Conservation (phyloP, 2,888 invertebrate species). For the Diachrysia chrysitis region DNA sequence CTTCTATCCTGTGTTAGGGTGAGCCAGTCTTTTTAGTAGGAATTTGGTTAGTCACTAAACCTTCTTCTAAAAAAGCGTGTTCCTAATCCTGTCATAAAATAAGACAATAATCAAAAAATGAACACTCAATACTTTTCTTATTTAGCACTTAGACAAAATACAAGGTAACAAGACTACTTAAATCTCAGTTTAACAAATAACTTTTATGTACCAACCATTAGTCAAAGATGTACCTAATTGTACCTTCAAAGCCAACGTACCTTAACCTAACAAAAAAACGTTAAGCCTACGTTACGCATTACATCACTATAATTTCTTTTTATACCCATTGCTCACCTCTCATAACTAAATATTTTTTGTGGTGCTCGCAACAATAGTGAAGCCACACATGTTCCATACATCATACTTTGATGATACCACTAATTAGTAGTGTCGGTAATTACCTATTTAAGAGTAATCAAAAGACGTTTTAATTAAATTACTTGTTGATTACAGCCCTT, state of each 20-base stretch:
- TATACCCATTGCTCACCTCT: constrained; percentile 5
- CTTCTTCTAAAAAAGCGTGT: no score
- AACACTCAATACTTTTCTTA: no score
- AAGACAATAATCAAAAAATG: no score
- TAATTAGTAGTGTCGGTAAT: constrained; percentile 48
- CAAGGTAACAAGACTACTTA: no score
- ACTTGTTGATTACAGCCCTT: constrained; percentile 46
- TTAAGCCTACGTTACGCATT: not conserved
- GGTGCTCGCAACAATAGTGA: constrained; percentile 13
- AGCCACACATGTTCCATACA: constrained; percentile 27
- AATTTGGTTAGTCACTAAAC: no score
- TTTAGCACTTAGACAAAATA: no score
- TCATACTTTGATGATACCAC: constrained; percentile 20
- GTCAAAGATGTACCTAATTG: no score
- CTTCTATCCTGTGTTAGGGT: no score
- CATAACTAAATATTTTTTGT: constrained; percentile 18
- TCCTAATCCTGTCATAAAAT: no score
- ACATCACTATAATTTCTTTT: not conserved
- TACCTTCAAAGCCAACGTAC: not conserved
- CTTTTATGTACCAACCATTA: not conserved
- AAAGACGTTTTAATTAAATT: constrained; percentile 59
- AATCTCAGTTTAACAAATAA: not conserved
- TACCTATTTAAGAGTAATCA: constrained; percentile 57
- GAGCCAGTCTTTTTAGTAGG: no score
- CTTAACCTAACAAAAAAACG: not conserved